A percentile compares a stretch with the other conserved stretches of the same genome.
phyloP scores from a whole-genome alignment of 2,797 vertebrate species.

The Hydrocynus forskahlii region DNA sequence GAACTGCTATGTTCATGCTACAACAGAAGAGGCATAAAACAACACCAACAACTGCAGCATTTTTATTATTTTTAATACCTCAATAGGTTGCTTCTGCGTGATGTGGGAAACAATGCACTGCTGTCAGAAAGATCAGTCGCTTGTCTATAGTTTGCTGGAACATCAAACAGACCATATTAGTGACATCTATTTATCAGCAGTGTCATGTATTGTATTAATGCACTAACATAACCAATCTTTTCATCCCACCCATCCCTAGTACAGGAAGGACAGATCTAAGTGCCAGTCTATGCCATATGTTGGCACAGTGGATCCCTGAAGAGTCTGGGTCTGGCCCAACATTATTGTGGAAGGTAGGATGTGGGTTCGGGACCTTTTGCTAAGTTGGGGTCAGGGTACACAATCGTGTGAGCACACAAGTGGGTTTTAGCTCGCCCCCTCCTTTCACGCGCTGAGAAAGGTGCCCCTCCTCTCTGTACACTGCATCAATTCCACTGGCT shows the following conservation, averaged over 20 bases:
- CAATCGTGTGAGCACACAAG: conserved; percentile 68
- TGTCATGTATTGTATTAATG: conserved; percentile 2
- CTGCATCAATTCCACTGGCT: conserved; percentile 62
- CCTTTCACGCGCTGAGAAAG: conserved; percentile 81
- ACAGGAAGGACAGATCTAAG: not conserved
- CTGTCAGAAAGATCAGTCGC: not conserved
- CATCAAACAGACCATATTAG: conserved; percentile 17
- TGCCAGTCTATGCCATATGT: conserved; percentile 14
- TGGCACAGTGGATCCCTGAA: conserved; percentile 28
- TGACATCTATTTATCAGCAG: conserved; percentile 9
- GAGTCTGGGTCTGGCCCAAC: conserved; percentile 42
- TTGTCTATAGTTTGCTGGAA: conserved; percentile 4
- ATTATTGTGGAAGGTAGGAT: conserved; percentile 57
- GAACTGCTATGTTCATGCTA: not conserved
- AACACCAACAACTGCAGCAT: not conserved
- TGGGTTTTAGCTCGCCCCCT: conserved; percentile 75
- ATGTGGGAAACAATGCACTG: not conserved
- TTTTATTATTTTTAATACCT: not conserved
- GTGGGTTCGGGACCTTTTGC: conserved; percentile 62
- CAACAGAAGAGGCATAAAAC: not conserved
- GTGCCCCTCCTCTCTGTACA: conserved; percentile 79
- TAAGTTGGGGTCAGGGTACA: conserved; percentile 63
- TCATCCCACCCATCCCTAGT: not conserved
- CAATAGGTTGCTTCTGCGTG: conserved; percentile 8
- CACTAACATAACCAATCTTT: not conserved